Base-by-base conservation (phyloP, 2,113 vertebrate species). In the Oreochromis aureus region DNA sequence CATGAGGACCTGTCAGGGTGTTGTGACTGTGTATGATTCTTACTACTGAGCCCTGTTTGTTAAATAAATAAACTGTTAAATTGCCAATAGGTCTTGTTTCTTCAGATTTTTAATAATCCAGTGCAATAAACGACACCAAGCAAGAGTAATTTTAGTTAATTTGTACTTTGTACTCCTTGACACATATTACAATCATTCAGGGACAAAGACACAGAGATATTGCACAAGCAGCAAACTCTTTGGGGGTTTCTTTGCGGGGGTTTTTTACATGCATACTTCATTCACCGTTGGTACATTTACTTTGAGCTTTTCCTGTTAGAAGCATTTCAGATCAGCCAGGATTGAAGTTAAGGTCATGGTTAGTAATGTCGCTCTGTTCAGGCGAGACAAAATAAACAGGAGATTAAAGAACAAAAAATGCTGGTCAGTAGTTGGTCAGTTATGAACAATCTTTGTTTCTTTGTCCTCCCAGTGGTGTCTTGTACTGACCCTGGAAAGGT, bases 401-500 rank as follows among this genome's bases (percentile, higher is more conserved):
- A 22, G 78, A 16, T 39, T 58, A 58, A 32, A 44, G 24, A 15
- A 27, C 39, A 81, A 4, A 59, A 27, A 44, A 6, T 12, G 27
- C 24, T 48, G 69, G 22, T 76, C 56, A 32, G 56, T 61, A 32
- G 27, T 18, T 61, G 58, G 15, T 32, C 44, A 6, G 30, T 30
- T 32, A 30, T n/a, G 16, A 82, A 16, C 4, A n/a, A 22, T 78
- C 81, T 61, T 46, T 39, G 6, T 85, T n/a, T 86, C 24, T 90
- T 19, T 80, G 4, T 59, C 0, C 46, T 78, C 73, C 27, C 71
- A 99, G 98, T 98, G 93, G 97, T 97, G 82, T 96, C 97, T 8
- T 99, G 98, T 81, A 86, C 94, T 11, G 98, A 99, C 89, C 98
- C 98, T 0, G 98, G 98, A 11, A 97, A 96, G 0, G 97, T 98